Evolutionary conservation across 2,888 invertebrate species (phyloP).

Genomic region (Slavum lentiscoides): DNA sequence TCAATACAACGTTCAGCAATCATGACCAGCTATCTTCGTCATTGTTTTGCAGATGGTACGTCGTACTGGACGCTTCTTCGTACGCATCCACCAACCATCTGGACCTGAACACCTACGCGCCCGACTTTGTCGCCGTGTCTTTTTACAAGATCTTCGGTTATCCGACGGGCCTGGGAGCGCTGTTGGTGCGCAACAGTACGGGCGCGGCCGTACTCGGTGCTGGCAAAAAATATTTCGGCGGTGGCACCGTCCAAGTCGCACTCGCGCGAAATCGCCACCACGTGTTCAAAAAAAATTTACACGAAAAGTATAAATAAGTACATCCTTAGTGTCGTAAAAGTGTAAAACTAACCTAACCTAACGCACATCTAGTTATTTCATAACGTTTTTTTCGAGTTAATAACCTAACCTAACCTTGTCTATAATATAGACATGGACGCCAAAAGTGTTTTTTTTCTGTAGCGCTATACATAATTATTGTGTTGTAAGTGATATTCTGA

Average conservation of each 20-base stretch:
- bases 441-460: too few species aligned
- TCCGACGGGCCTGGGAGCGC: constrained; percentile 91
- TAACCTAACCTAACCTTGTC: too few species aligned
- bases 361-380: too few species aligned
- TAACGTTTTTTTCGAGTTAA: too few species aligned
- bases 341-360: too few species aligned
- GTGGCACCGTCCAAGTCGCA: constrained; percentile 88
- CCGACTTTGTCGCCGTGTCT: constrained; percentile 89
- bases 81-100: constrained; percentile 77
- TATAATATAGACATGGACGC: too few species aligned
- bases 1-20: too few species aligned
- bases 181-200: constrained; percentile 75
- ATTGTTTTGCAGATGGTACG: constrained; percentile 65
- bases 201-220: constrained; percentile 65
- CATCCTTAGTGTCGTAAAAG: constrained; percentile 59
- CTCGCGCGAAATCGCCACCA: constrained; percentile 74
- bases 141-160: constrained; percentile 98
- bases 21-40: too few species aligned
- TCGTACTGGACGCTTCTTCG: constrained; percentile 84
- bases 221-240: constrained; percentile 82
- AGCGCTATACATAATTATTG: too few species aligned
- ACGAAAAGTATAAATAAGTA: constrained; percentile 79
- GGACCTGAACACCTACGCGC: constrained; percentile 71
- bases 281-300: constrained; percentile 66
- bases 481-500: too few species aligned